Conservation (phyloP, 2,113 vertebrate species). For the Eulemur rufifrons region DNA sequence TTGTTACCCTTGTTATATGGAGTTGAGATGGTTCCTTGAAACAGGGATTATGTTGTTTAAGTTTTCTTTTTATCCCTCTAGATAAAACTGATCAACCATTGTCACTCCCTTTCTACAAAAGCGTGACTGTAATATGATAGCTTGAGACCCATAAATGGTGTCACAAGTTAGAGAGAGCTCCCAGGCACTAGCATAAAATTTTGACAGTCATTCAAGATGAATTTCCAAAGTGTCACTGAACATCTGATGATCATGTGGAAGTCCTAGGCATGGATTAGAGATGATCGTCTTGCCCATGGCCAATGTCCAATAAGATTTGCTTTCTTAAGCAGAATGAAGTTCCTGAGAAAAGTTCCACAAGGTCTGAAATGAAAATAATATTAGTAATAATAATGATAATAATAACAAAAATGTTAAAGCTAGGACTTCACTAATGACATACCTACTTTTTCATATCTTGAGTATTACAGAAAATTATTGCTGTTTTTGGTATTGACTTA, state of each 20-base stretch:
- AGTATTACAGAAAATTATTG: slow-evolving; percentile 33
- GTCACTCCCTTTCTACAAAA: not conserved
- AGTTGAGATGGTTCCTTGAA: not conserved
- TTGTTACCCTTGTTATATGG: not conserved
- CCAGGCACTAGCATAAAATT: not conserved
- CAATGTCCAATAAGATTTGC: not conserved
- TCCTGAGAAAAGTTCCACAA: not conserved
- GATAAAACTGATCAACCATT: not conserved
- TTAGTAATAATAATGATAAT: not conserved
- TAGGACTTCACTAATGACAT: not conserved
- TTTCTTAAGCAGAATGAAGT: not conserved
- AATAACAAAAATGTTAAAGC: not conserved
- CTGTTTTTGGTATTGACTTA: not conserved
- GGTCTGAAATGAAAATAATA: not conserved
- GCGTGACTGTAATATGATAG: not conserved
- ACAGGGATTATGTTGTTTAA: not conserved
- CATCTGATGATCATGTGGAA: not conserved
- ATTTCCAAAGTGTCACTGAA: not conserved
- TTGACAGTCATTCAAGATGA: not conserved
- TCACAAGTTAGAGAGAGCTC: not conserved
- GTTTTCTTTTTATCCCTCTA: slow-evolving; percentile 4
- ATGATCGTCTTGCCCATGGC: not conserved
- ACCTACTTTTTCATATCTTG: not conserved
- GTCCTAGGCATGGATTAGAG: not conserved
- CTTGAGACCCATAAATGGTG: not conserved